These are phyloP conservation scores for Procavia capensis DNA, from an alignment of 2,113 vertebrate species.

Conservation along the genomic window DNA sequence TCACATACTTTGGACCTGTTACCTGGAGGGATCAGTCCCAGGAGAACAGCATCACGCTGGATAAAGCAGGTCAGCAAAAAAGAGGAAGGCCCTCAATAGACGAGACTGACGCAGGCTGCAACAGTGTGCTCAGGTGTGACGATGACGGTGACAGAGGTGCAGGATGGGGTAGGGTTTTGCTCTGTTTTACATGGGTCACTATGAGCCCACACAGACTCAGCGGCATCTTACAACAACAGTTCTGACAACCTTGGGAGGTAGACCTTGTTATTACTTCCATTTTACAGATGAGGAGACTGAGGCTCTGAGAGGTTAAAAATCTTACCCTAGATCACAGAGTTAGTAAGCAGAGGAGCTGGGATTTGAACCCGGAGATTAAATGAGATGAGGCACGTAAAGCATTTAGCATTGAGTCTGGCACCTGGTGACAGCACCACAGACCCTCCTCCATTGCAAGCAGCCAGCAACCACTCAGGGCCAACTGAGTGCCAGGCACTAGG, in stretches of 20 bases:
- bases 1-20: too few species aligned
- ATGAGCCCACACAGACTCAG: too few species aligned
- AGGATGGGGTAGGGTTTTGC: too few species aligned
- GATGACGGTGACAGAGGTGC: too few species aligned
- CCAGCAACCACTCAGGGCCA: not conserved
- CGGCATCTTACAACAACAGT: too few species aligned
- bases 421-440: fast-evolving
- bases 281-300: not conserved
- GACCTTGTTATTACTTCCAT: not conserved
- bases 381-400: not conserved
- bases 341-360: not conserved
- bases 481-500: fast-evolving
- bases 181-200: too few species aligned
- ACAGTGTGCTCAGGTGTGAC: too few species aligned
- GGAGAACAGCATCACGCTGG: too few species aligned
- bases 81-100: too few species aligned
- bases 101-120: too few species aligned
- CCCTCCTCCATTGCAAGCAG: fast-evolving
- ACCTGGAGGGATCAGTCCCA: too few species aligned
- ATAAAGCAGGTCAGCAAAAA: too few species aligned
- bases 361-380: not conserved
- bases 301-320: not conserved
- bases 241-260: not conserved
- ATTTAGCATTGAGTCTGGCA: not conserved
- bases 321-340: not conserved